phyloP scores from a whole-genome alignment of 2,888 invertebrate species.

The Cremastobaeus sp. region DNA sequence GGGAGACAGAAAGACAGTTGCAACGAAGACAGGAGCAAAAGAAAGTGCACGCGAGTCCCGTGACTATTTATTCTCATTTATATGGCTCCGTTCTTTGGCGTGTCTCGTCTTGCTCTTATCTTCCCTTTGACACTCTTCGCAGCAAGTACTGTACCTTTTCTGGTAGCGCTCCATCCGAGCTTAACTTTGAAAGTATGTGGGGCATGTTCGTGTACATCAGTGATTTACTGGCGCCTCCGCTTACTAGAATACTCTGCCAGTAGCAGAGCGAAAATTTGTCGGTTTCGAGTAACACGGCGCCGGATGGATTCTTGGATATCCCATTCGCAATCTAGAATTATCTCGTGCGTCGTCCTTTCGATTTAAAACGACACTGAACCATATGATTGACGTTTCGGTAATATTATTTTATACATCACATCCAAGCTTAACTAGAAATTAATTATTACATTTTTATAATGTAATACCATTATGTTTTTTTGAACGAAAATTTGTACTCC shows the following conservation, averaged over 20 bases:
- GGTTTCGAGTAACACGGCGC: conserved; percentile 63
- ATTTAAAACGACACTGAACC: conserved; percentile 35
- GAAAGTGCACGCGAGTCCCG: conserved; percentile 37
- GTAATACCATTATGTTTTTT: too few relatives aligned
- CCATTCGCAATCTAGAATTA: conserved; percentile 29
- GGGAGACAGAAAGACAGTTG: conserved; percentile 38
- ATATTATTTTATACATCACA: conserved; percentile 36
- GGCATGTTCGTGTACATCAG: conserved; percentile 68
- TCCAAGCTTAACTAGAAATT: too few relatives aligned
- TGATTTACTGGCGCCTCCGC: conserved; percentile 70
- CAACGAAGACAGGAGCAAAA: conserved; percentile 51
- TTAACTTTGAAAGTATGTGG: conserved; percentile 68
- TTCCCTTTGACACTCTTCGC: conserved; percentile 53
- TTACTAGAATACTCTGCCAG: conserved; percentile 54
- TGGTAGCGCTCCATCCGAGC: conserved; percentile 44
- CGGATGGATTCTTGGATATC: conserved; percentile 66
- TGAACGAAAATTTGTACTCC: too few relatives aligned
- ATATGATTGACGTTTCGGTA: conserved; percentile 31
- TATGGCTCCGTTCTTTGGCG: conserved; percentile 50
- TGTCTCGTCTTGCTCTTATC: conserved; percentile 46
- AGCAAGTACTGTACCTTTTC: conserved; percentile 54
- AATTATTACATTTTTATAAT: too few relatives aligned
- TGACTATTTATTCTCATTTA: conserved; percentile 57
- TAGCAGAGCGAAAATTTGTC: conserved; percentile 67
- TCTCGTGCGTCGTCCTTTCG: conserved; percentile 33